Evolutionary conservation across 2,888 invertebrate species (phyloP).

Genomic region (Pinctada fucata): DNA sequence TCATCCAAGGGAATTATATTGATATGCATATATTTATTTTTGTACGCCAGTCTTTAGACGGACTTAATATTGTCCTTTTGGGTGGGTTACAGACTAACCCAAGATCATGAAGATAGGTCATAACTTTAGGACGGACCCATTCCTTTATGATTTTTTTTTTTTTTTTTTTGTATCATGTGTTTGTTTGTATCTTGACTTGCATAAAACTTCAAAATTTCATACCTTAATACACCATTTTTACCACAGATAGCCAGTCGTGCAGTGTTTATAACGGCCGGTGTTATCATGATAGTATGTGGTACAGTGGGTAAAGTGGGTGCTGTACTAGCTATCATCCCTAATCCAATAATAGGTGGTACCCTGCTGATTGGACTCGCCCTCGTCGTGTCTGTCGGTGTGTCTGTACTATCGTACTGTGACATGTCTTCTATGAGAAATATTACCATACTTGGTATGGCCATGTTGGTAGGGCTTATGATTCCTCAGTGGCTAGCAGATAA

Average conservation of each 20-base stretch:
- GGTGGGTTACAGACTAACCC: no score
- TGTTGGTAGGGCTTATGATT: constrained; percentile 87
- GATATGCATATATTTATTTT: no score
- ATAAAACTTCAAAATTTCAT: no score
- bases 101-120: no score
- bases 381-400: constrained; percentile 72
- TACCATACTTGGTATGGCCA: constrained; percentile 91
- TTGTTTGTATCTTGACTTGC: no score
- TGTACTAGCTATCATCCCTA: constrained; percentile 78
- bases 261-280: constrained; percentile 77
- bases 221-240: no score
- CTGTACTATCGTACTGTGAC: constrained; percentile 80
- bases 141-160: no score
- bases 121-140: no score
- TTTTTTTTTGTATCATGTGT: no score
- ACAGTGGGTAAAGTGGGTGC: constrained; percentile 78
- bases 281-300: constrained; percentile 76
- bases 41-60: no score
- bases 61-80: no score
- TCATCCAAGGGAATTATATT: no score
- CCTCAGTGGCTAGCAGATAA: constrained; percentile 65
- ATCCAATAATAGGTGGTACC: constrained; percentile 77
- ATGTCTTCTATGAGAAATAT: constrained; percentile 90
- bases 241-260: constrained; percentile 77
- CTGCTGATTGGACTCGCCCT: constrained; percentile 69